phyloP scores from a whole-genome alignment of 1,140 invertebrate genomes.

The Saxidomus purpurata region DNA sequence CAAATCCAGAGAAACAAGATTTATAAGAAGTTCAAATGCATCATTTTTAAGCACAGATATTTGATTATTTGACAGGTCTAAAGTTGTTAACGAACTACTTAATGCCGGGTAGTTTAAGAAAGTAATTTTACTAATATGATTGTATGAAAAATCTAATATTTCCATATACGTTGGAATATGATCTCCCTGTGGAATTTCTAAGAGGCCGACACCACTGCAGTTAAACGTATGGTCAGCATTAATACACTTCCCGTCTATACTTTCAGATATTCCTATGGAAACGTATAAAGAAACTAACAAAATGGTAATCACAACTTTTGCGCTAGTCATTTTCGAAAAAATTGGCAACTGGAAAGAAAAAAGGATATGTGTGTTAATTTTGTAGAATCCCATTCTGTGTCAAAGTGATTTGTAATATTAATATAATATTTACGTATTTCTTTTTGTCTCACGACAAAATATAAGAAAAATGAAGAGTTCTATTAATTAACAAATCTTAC shows the following conservation, averaged over 20 bases:
- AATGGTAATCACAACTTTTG: not conserved
- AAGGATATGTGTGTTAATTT: too few species aligned
- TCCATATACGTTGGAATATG: conserved; percentile 7
- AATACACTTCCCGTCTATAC: conserved; percentile 11
- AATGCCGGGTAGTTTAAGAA: not conserved
- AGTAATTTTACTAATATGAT: conserved; percentile 46
- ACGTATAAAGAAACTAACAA: not conserved
- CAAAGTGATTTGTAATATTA: too few species aligned
- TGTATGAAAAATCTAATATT: conserved; percentile 40
- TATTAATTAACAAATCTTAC: too few species aligned
- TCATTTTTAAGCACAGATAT: conserved; percentile 30
- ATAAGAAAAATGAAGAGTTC: too few species aligned
- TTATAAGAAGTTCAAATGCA: conserved; percentile 35
- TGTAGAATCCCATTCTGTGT: too few species aligned
- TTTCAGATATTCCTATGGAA: not conserved
- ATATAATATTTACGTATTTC: too few species aligned
- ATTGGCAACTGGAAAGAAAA: not conserved
- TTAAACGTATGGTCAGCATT: not conserved
- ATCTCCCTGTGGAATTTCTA: not conserved
- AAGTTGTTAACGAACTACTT: not conserved
- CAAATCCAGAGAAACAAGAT: conserved; percentile 38
- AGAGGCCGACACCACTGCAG: conserved; percentile 19
- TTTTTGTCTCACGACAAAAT: too few species aligned
- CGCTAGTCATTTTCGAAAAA: not conserved
- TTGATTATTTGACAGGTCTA: conserved; percentile 41